A percentile compares a stretch with the other conserved stretches of the same genome.
These are phyloP conservation scores for Adineta ricciae DNA, from an alignment of 2,888 invertebrate species.

Conservation along the genomic window DNA sequence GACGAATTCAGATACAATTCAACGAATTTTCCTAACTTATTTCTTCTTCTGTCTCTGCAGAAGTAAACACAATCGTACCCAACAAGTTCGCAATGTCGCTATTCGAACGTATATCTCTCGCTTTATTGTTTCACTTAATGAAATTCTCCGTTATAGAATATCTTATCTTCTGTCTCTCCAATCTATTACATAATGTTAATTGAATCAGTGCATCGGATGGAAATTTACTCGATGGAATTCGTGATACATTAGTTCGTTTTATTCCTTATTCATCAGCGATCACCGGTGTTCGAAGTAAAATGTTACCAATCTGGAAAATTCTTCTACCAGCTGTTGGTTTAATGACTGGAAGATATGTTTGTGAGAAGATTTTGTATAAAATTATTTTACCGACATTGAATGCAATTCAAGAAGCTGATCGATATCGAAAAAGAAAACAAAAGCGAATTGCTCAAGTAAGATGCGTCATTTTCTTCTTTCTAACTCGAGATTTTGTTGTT, in stretches of 20 bases:
- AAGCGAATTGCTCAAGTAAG: neutral
- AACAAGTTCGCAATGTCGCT: neutral
- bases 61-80: constrained; percentile 6
- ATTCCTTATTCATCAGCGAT: neutral
- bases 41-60: neutral
- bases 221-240: constrained; percentile 11
- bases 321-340: neutral
- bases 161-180: neutral
- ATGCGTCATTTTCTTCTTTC: neutral
- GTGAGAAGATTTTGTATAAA: constrained; percentile 18
- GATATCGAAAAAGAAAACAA: constrained; percentile 19
- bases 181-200: constrained; percentile 8
- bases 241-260: neutral
- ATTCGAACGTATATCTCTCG: neutral
- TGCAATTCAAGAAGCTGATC: constrained; percentile 17
- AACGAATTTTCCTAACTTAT: neutral
- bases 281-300: neutral
- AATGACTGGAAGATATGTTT: constrained; percentile 3
- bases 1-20: no score
- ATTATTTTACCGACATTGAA: constrained; percentile 20
- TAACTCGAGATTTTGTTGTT: neutral
- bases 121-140: neutral
- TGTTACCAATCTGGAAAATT: constrained; percentile 20
- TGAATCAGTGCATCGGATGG: constrained; percentile 17
- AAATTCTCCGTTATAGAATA: neutral